A percentile compares a stretch with the other conserved stretches of the same genome.
These are phyloP conservation scores for Apodemia hepburni DNA, from an alignment of 2,888 invertebrate species.

Conservation along the genomic window DNA sequence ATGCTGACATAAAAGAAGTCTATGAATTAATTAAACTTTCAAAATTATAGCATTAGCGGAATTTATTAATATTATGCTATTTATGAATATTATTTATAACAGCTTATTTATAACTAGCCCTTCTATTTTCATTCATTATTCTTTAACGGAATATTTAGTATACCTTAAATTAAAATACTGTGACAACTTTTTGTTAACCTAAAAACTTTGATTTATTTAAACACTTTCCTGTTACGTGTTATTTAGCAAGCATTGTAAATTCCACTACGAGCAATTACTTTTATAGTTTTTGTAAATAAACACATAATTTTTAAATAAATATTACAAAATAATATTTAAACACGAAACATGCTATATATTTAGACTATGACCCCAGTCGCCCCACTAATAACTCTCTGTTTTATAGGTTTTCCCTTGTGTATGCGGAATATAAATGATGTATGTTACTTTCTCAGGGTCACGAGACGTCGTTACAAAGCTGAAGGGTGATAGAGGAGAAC, in stretches of 20 bases:
- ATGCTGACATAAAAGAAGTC: too few relatives aligned
- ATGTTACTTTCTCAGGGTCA: conserved; percentile 49
- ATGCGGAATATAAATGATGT: conserved; percentile 41
- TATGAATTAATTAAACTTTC: too few relatives aligned
- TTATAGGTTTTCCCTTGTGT: conserved; percentile 44
- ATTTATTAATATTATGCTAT: too few relatives aligned
- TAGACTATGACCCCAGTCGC: conserved; percentile 24
- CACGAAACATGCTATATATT: conserved; percentile 28
- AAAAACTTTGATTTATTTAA: too few relatives aligned
- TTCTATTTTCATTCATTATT: too few relatives aligned
- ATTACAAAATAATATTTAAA: conserved; percentile 28
- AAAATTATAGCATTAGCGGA: too few relatives aligned
- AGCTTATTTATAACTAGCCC: too few relatives aligned
- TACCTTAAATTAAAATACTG: too few relatives aligned
- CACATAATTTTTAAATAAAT: neutral
- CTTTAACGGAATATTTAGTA: too few relatives aligned
- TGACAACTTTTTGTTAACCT: too few relatives aligned
- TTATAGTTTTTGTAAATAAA: neutral
- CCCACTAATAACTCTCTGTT: conserved; percentile 41
- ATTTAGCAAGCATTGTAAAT: neutral
- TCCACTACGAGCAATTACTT: neutral
- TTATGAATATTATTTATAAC: too few relatives aligned
- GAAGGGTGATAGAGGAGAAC: conserved; percentile 53
- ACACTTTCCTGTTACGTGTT: neutral
- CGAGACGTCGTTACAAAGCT: conserved; percentile 39